Base-by-base conservation (phyloP, 2,113 vertebrate genomes). In the Mesocricetus auratus region DNA sequence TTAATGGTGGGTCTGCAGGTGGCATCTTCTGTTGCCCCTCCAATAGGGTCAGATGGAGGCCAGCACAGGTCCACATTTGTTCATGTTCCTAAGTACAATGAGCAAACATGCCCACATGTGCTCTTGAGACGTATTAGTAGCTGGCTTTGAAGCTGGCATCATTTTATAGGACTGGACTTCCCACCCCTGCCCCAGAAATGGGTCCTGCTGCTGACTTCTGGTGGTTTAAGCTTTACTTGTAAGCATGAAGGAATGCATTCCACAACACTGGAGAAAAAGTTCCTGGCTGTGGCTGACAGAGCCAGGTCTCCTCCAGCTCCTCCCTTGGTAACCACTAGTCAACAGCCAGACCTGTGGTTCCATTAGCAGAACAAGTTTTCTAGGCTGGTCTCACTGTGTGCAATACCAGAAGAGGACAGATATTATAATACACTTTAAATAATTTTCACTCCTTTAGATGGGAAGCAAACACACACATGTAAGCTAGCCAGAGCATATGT, bases 391-490 rank as follows among this genome's bases (percentile, higher is more conserved):
- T 16, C 31, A 77, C 83, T 17, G 11, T 36, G 62, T 91, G 19
- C 69, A 87, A 71, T 75, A 45, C 31, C 31, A 50, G 1, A 21
- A 26, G 60, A 62, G 66, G 62, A 17, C 7, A 89, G 89, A 39
- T 24, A 58, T 39, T 53, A 73, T 45, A 77, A 89, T 15, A 64
- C 13, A 69, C 15, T 68, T 71, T 45, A 77, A 91, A 81, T 56
- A 75, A 91, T 22, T 69, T 53, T 11, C 26, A 86, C 74, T 91
- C 42, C n/a, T 93, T 78, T 85, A 62, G 62, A 90, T 94, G n/a
- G 64, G 53, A 94, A 86, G n/a, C 47, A 92, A 86, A 58, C 66
- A 79, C 8, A 89, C 4, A 56, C 15, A 31, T 10, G 22, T 62
- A 68, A 75, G 33, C 42, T 89, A 88, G 36, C 15, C 47, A 86